These are phyloP conservation scores for Petrosia ficiformis DNA, from an alignment of 37 sponge, comb jelly and placozoan species.

Conservation along the genomic window DNA sequence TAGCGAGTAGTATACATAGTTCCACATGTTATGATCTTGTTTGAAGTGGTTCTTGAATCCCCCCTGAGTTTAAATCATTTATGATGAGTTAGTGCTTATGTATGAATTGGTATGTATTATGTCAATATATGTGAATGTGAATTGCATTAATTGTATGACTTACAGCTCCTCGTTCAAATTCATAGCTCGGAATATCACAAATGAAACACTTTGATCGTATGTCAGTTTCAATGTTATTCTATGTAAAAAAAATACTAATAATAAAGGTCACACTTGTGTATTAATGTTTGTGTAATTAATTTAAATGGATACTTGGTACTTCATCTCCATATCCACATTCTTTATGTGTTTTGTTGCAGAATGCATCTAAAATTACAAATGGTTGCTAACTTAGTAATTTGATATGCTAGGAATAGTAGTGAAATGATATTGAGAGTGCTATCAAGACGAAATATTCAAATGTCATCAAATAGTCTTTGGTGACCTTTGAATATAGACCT, in stretches of 20 bases:
- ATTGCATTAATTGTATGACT: neutral
- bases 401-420: too few species aligned
- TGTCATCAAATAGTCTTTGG: too few species aligned
- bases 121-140: neutral
- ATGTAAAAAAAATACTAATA: neutral
- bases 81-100: too few species aligned
- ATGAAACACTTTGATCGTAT: slow-evolving; percentile 20
- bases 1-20: slow-evolving; percentile 53
- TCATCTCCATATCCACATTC: neutral
- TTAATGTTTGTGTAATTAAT: too few species aligned
- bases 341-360: too few species aligned
- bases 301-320: too few species aligned
- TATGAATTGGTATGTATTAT: neutral
- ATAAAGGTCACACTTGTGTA: neutral
- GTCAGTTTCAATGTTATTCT: slow-evolving; percentile 29
- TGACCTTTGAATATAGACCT: too few species aligned
- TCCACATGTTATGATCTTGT: slow-evolving; percentile 64
- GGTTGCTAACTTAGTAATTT: too few species aligned
- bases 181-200: slow-evolving; percentile 18
- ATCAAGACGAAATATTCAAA: too few species aligned
- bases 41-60: slow-evolving; percentile 49
- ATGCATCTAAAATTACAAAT: too few species aligned
- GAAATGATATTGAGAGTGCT: too few species aligned
- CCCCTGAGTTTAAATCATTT: slow-evolving; percentile 13
- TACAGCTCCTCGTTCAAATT: slow-evolving; percentile 21